These are phyloP conservation scores for Petrophora chlorosata DNA, from an alignment of 2,888 invertebrate species.

Conservation along the genomic window DNA sequence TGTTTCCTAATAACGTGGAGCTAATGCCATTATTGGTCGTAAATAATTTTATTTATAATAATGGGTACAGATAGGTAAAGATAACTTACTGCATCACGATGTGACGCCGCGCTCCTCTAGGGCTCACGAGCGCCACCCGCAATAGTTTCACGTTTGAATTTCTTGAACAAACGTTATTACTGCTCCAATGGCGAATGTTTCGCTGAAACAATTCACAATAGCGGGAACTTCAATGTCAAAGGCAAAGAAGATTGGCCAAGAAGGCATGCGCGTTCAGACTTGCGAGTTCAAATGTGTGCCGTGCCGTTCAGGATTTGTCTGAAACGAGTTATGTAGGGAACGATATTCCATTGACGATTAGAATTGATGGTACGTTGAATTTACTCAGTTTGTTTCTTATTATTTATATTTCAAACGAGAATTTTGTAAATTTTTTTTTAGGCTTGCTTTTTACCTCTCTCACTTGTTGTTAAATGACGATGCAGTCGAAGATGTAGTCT, in stretches of 20 bases:
- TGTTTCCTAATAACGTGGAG: too few species aligned
- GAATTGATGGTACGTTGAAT: too few species aligned
- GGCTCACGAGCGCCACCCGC: slow-evolving; percentile 39
- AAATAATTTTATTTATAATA: too few species aligned
- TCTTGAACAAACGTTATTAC: slow-evolving; percentile 79
- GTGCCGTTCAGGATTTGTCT: slow-evolving; percentile 20
- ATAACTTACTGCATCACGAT: neutral
- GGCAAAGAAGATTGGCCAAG: slow-evolving; percentile 64
- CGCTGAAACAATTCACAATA: slow-evolving; percentile 76
- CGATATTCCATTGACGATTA: too few species aligned
- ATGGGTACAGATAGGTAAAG: neutral
- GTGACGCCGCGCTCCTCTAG: neutral
- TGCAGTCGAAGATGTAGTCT: too few species aligned
- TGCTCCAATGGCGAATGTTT: slow-evolving; percentile 70
- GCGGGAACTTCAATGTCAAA: slow-evolving; percentile 72
- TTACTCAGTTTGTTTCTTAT: too few species aligned
- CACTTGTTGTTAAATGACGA: too few species aligned
- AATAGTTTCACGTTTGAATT: slow-evolving; percentile 78
- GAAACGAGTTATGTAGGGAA: slow-evolving; percentile 8
- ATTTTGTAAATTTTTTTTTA: too few species aligned
- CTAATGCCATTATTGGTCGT: too few species aligned
- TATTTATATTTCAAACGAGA: too few species aligned
- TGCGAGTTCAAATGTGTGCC: slow-evolving; percentile 45
- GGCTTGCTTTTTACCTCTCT: too few species aligned
- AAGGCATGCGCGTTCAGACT: slow-evolving; percentile 57